Base-by-base conservation (phyloP, 1,140 invertebrate species). In the Steinernema khuongi region DNA sequence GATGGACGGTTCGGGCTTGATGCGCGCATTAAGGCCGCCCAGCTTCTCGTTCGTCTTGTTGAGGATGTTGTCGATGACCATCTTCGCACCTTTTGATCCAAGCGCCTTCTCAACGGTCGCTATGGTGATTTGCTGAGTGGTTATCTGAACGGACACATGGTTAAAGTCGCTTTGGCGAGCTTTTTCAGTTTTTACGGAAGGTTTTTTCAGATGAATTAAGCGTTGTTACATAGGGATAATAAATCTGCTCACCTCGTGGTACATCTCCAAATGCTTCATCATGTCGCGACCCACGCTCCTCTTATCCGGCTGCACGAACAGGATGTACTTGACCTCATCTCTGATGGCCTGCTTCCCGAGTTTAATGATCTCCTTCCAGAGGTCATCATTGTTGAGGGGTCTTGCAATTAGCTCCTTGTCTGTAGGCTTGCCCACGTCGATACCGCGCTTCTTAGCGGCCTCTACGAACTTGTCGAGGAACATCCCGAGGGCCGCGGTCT, bases 11-110 rank as follows among this genome's bases (percentile, higher is more conserved):
- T 74, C 28, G 17, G 68, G 17, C 30, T 19, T 41, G 17, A 76
- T 33, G 18, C 1, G 18, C 1, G 36, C 33, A 32, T 77, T 77
- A 33, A 77, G 28, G 1, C 75, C 75, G 14, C 75, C 75, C 18
- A 74, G 75, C 67, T 76, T 76, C 22, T 31, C 67, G 30, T 76
- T 76, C 19, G 68, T 26, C 75, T 76, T 76, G 31, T 41, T 32
- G 0, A 77, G 29, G 67, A 76, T 18, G 36, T 76, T 76, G 66
- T 44, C 68, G 4, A 72, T 18, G 1, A 73, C 75, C 68, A 76
- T 77, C n/a, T 31, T 28, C 22, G 68, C 66, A 19, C 75, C 75
- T 7, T 36, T 1, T 17, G 73, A 1, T 7, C 75, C 75, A 30
- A 1, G 32, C 18, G 66, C 75, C 67, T 76, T 72, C 22, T 74